Conservation (phyloP, 2,113 vertebrate species). For the Irena cyanogastra region DNA sequence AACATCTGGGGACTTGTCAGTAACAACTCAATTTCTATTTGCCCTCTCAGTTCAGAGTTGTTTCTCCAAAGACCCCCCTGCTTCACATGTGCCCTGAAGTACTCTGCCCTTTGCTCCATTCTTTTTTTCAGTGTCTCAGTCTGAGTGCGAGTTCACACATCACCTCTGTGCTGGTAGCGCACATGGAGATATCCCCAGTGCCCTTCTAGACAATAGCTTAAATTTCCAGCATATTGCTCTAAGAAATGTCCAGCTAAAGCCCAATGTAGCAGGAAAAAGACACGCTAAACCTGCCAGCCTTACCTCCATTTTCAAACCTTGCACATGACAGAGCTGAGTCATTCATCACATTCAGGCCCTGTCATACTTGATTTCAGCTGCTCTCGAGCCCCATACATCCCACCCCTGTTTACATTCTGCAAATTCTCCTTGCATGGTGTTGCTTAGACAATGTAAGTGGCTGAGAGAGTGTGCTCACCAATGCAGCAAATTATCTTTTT, state of each 20-base stretch:
- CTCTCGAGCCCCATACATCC: neutral
- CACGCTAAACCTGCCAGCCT: neutral
- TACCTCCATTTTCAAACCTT: neutral
- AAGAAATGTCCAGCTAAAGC: neutral
- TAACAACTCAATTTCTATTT: neutral
- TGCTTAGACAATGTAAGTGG: neutral
- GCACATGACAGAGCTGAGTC: neutral
- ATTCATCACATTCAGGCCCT: neutral
- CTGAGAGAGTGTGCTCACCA: neutral
- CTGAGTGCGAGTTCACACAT: neutral
- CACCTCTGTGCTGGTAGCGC: neutral
- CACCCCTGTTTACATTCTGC: neutral
- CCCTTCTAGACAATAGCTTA: neutral
- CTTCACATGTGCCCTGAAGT: neutral
- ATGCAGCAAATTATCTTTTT: neutral
- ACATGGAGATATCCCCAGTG: neutral
- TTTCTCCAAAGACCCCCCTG: neutral
- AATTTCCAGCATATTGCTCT: rapidly evolving
- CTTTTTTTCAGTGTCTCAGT: neutral
- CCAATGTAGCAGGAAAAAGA: neutral
- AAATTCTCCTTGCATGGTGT: neutral
- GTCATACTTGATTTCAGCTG: neutral
- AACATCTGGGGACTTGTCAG: neutral
- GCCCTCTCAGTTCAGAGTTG: rapidly evolving
- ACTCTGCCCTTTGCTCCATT: neutral